These are phyloP conservation scores for Pontoporia blainvillei DNA, from an alignment of 2,113 vertebrate genomes.

Conservation along the genomic window DNA sequence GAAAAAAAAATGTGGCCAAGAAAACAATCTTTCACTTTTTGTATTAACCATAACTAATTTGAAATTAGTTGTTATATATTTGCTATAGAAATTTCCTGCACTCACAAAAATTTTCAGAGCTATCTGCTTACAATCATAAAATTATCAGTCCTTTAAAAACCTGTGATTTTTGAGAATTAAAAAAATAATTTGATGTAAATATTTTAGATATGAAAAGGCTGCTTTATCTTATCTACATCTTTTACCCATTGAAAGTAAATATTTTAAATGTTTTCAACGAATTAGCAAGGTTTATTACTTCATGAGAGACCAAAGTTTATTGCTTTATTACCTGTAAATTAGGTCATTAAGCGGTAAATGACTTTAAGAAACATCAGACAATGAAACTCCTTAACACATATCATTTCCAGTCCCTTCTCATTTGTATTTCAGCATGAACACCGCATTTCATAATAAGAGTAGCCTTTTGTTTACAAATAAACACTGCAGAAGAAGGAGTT, in stretches of 20 bases:
- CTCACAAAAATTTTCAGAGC: neutral
- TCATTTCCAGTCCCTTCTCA: conserved; percentile 20
- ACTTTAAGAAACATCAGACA: conserved; percentile 9
- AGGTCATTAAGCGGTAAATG: neutral
- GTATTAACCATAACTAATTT: neutral
- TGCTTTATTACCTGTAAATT: conserved; percentile 14
- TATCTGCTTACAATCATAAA: conserved; percentile 1
- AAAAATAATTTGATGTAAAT: neutral
- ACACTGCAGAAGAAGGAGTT: neutral
- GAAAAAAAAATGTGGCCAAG: neutral
- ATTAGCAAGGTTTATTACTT: conserved; percentile 12
- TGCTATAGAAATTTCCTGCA: conserved; percentile 13
- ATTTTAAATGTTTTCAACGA: conserved; percentile 31
- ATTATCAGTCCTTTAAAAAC: conserved; percentile 10
- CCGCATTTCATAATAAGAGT: neutral
- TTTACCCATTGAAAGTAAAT: neutral
- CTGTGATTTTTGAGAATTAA: neutral
- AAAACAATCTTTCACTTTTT: neutral
- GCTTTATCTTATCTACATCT: neutral
- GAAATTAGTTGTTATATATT: conserved; percentile 16
- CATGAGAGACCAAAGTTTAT: neutral
- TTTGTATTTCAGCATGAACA: conserved; percentile 11
- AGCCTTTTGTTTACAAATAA: neutral
- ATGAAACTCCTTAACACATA: neutral
- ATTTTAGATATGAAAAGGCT: neutral